phyloP scores from a whole-genome alignment of 2,113 vertebrate genomes.

The Excalfactoria chinensis region DNA sequence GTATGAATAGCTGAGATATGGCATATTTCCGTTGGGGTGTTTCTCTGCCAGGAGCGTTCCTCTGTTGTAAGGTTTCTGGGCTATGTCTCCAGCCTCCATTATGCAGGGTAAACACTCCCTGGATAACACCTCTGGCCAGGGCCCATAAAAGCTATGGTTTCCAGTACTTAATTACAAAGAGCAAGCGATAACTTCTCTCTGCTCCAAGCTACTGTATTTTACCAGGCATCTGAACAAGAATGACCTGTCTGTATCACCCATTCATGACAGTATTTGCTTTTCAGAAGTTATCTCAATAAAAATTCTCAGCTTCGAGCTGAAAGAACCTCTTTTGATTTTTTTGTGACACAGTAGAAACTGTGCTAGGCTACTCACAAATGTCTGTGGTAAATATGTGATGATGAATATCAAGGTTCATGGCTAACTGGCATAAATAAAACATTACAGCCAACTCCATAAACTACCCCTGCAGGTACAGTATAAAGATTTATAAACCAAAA shows the following conservation, averaged over 20 bases:
- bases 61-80: slow-evolving; percentile 55
- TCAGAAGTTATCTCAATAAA: slow-evolving; percentile 26
- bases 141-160: slow-evolving; percentile 47
- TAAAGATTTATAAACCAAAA: not conserved
- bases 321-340: slow-evolving; percentile 19
- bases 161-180: slow-evolving; percentile 40
- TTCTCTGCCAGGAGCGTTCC: slow-evolving; percentile 40
- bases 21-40: not conserved
- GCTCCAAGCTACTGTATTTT: slow-evolving; percentile 42
- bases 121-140: slow-evolving; percentile 48
- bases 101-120: slow-evolving; percentile 55
- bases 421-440: not conserved
- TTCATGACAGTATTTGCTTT: slow-evolving; percentile 50
- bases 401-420: slow-evolving; percentile 6
- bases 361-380: slow-evolving; percentile 14
- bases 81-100: slow-evolving; percentile 41
- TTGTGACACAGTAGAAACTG: not conserved
- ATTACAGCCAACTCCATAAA: not conserved
- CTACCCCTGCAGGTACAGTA: not conserved
- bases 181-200: slow-evolving; percentile 26
- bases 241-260: not conserved
- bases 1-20: not conserved
- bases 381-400: not conserved
- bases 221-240: slow-evolving; percentile 37
- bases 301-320: not conserved